Percentiles rank a stretch among this genome's conserved stretches.
Conservation (phyloP, 2,888 invertebrate genomes). For the Pandemis heparana region DNA sequence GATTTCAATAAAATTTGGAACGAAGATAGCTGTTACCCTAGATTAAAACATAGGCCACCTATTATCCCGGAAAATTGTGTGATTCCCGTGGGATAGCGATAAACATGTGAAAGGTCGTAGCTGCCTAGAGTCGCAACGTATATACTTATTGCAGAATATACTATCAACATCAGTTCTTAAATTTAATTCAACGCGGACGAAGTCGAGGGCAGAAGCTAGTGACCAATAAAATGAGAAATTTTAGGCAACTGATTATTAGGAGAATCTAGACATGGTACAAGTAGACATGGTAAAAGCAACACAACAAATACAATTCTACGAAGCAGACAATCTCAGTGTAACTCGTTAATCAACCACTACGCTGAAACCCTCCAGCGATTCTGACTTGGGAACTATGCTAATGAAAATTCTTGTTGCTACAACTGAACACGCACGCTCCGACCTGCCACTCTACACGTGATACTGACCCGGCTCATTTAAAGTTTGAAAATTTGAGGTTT, state of each 20-base stretch:
- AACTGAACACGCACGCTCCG: conserved; percentile 2
- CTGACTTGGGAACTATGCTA: conserved; percentile 32
- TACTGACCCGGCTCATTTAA: conserved; percentile 8
- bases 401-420: conserved; percentile 41
- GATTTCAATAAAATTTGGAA: too few species aligned
- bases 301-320: background rate
- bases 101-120: too few species aligned
- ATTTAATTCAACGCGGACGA: too few species aligned
- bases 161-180: too few species aligned
- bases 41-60: too few species aligned
- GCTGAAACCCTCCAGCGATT: conserved; percentile 17
- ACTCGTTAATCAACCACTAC: conserved; percentile 5
- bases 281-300: background rate
- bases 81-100: too few species aligned
- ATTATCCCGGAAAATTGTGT: too few species aligned
- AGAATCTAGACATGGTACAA: background rate
- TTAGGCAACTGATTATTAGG: background rate
- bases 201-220: too few species aligned
- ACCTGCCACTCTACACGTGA: conserved; percentile 16
- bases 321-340: background rate
- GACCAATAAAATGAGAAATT: too few species aligned
- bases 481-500: conserved; percentile 13
- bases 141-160: too few species aligned
- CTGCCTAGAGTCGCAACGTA: too few species aligned
- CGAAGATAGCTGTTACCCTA: too few species aligned